These are phyloP conservation scores for Poecilobothrus nobilitatus DNA, from an alignment of 2,888 invertebrate genomes.

Conservation along the genomic window DNA sequence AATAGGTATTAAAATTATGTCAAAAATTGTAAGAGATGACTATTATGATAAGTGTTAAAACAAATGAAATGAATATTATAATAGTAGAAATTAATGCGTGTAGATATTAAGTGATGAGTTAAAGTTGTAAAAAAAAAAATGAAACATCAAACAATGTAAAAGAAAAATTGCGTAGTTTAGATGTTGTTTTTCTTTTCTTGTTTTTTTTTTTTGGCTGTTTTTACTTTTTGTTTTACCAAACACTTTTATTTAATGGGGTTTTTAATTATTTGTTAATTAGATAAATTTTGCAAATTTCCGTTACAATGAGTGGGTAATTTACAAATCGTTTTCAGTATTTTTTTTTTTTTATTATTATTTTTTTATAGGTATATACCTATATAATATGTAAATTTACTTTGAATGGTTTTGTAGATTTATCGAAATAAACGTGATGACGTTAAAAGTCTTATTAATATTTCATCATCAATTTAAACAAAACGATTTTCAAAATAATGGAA, in stretches of 20 bases:
- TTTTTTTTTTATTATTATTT: too few relatives aligned
- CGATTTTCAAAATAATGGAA: too few relatives aligned
- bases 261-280: constrained; percentile 6
- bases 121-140: too few relatives aligned
- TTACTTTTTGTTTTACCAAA: not conserved
- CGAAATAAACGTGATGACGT: too few relatives aligned
- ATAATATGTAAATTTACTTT: too few relatives aligned
- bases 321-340: not conserved
- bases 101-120: not conserved
- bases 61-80: too few relatives aligned
- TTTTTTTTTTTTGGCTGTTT: too few relatives aligned
- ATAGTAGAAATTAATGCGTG: not conserved
- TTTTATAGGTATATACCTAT: too few relatives aligned
- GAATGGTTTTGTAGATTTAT: too few relatives aligned
- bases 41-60: not conserved
- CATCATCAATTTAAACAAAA: too few relatives aligned
- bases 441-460: too few relatives aligned
- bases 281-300: not conserved
- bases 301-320: constrained; percentile 1
- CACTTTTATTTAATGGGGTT: not conserved
- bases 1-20: not conserved
- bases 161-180: not conserved
- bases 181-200: too few relatives aligned
- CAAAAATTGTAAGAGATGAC: not conserved
- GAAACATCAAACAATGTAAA: not conserved